Percentiles rank a stretch among this genome's conserved stretches.
Conservation (phyloP, 2,113 vertebrate species). For the Melospiza melodia region DNA sequence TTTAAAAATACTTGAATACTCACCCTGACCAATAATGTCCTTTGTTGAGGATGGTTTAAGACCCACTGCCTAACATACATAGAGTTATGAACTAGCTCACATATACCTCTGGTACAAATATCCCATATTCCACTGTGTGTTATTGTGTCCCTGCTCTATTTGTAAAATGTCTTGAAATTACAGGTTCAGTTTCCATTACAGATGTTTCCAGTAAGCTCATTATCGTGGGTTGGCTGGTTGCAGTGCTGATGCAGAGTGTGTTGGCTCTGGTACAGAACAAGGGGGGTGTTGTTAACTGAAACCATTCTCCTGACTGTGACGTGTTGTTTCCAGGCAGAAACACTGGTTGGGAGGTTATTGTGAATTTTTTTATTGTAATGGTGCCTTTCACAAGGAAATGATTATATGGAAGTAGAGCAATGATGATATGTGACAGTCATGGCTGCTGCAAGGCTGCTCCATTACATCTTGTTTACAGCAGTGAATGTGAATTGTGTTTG, state of each 20-base stretch:
- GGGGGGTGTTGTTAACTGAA: background rate
- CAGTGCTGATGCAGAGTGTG: background rate
- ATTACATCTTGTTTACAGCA: slow-evolving; percentile 39
- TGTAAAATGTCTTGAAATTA: background rate
- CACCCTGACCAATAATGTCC: background rate
- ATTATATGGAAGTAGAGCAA: background rate
- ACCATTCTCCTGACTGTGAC: background rate
- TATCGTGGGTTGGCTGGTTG: background rate
- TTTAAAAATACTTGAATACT: background rate
- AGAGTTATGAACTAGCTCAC: background rate
- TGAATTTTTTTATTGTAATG: slow-evolving; percentile 17
- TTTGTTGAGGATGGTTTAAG: background rate
- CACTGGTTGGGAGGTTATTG: background rate
- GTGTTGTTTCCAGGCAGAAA: slow-evolving; percentile 9
- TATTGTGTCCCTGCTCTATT: background rate
- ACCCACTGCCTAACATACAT: background rate
- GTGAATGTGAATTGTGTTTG: background rate
- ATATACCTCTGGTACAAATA: background rate
- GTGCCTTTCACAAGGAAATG: slow-evolving; percentile 30
- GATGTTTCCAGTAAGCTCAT: background rate
- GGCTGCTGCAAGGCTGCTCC: slow-evolving; percentile 1
- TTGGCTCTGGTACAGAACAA: background rate
- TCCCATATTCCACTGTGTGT: background rate
- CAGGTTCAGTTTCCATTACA: background rate
- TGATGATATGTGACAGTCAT: slow-evolving; percentile 4